phyloP scores from a whole-genome alignment of 2,888 invertebrate species.

The Autographa pulchrina region DNA sequence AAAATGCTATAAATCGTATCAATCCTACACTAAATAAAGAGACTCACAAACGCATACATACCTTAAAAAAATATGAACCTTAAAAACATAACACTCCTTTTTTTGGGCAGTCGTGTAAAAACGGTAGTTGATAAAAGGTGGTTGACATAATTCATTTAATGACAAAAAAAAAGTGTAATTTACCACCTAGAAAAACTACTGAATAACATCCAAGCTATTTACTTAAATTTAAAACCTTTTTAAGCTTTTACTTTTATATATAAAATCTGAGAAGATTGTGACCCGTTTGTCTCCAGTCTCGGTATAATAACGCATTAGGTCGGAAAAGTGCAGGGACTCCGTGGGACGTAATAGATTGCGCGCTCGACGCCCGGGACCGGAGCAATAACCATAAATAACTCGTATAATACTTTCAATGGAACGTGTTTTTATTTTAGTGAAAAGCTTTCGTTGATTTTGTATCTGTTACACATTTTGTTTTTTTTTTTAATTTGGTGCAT shows the following conservation, averaged over 20 bases:
- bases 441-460: background rate
- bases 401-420: constrained; percentile 3
- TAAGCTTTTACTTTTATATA: background rate
- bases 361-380: background rate
- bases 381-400: constrained; percentile 6
- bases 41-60: too few species aligned
- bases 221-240: background rate
- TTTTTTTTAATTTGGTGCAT: background rate
- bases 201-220: too few species aligned
- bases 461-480: background rate
- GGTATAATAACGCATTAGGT: background rate
- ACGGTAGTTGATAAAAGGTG: too few species aligned
- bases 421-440: background rate
- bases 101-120: too few species aligned
- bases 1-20: too few species aligned
- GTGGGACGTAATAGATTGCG: constrained; percentile 6
- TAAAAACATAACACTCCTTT: too few species aligned
- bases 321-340: background rate
- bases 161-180: too few species aligned
- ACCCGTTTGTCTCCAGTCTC: background rate
- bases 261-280: constrained; percentile 1
- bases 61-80: too few species aligned
- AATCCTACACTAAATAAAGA: too few species aligned
- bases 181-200: too few species aligned
- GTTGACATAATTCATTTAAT: too few species aligned